Base-by-base conservation (phyloP, 2,797 vertebrate species). In the Sebastolobus altivelis region DNA sequence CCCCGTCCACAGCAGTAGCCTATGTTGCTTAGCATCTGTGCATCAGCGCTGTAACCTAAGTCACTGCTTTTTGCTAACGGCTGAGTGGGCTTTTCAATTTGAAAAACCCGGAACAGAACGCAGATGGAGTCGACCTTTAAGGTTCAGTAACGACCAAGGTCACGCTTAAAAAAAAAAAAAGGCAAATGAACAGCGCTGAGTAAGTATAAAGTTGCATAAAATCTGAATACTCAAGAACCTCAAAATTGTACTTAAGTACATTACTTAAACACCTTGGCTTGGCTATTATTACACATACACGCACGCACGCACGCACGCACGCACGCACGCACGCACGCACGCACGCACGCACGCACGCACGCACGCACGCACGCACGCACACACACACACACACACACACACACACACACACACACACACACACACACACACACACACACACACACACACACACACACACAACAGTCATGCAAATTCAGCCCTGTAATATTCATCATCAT, bases 401-500 rank as follows among this genome's bases (percentile, higher is more conserved):
- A 31, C 29, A 25, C 12, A 55, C 2, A 58, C 25, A 8, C 56
- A 31, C 29, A 3, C 40, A 43, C 40, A 0, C 14, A 10, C 16
- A 33, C 2, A 7, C 31, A 13, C 35, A 43, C 40, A 0, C 38
- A 33, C 37, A 31, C 29, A 25, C 12, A 55, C 2, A 58, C 25
- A 7, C 20, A 16, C 40, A 6, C 1, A 49, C n/a, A 31, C 49
- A 55, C 59, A 55, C 6, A 33, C 22, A 55, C 54, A 68, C 27
- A 3, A 10, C 46, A 68, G 6, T 43, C 43, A 67, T 38, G 25
- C 12, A 46, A 73, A 72, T 31, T 79, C 49, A 61, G 27, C 62
- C 69, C 55, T 33, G 29, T 65, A 38, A 66, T 68, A 72, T 46
- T 75, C 69, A 81, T 77, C 74, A 75, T 46, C 8, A 52, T 75